Conservation (phyloP, 2,797 vertebrate species). For the Fistularia commersonii region DNA sequence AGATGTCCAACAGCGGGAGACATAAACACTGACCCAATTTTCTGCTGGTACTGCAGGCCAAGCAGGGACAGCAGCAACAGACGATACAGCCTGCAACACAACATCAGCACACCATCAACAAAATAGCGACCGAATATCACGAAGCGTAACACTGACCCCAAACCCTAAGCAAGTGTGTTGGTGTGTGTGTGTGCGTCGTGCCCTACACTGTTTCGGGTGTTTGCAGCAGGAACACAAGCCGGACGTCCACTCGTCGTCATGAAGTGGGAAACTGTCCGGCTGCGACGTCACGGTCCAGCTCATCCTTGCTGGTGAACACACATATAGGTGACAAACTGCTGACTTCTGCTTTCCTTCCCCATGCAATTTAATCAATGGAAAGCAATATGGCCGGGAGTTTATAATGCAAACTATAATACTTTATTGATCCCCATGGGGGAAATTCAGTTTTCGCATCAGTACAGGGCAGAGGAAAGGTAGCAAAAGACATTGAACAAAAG, state of each 20-base stretch:
- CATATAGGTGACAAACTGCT: no score
- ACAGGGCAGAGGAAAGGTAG: no score
- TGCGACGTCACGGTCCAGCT: neutral
- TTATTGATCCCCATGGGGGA: no score
- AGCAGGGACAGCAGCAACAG: conserved; percentile 45
- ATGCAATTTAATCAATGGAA: no score
- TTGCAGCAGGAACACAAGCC: neutral
- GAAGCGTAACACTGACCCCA: neutral
- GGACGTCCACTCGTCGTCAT: neutral
- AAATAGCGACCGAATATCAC: neutral
- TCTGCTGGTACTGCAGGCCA: conserved; percentile 28
- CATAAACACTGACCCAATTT: conserved; percentile 38
- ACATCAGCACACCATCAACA: neutral
- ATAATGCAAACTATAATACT: no score
- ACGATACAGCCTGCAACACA: conserved; percentile 25
- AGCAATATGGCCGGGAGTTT: no score
- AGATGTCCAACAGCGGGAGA: conserved; percentile 54
- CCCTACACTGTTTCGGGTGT: neutral
- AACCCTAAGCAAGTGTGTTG: neutral
- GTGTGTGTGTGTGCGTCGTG: neutral
- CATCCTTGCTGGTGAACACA: neutral
- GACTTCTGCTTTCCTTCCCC: no score
- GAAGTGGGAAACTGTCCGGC: neutral
- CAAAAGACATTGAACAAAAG: no score
- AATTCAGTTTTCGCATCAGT: no score